These are phyloP conservation scores for Microtus pennsylvanicus DNA, from an alignment of 2,113 vertebrate genomes.

Conservation along the genomic window DNA sequence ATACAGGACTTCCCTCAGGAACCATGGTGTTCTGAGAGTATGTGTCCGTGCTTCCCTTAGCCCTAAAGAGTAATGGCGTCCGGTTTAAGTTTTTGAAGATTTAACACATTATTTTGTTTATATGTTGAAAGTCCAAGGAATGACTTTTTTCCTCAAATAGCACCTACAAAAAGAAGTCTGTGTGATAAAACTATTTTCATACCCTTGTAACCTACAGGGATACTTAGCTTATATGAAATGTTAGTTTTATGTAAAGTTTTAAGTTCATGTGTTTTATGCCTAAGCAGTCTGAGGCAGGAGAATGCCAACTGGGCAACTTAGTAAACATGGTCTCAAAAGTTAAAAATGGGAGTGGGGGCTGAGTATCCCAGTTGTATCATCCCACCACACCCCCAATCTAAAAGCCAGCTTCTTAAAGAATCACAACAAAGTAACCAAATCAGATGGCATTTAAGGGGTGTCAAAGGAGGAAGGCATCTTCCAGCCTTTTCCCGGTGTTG, in stretches of 20 bases:
- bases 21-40: neutral
- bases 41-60: neutral
- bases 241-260: slow-evolving; percentile 25
- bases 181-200: slow-evolving; percentile 36
- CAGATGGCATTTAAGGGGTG: neutral
- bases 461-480: neutral
- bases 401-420: neutral
- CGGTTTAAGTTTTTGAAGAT: slow-evolving; percentile 7
- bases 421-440: neutral
- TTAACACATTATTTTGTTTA: slow-evolving; percentile 56
- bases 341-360: neutral
- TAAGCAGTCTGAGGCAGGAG: neutral
- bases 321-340: neutral
- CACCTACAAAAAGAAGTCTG: slow-evolving; percentile 27
- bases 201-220: neutral
- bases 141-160: neutral
- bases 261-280: neutral
- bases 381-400: neutral
- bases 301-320: neutral
- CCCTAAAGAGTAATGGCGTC: neutral
- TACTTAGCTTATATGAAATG: neutral
- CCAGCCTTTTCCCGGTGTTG: neutral
- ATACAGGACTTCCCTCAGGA: slow-evolving; percentile 25
- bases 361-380: neutral
- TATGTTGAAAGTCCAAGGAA: slow-evolving; percentile 33